These are phyloP conservation scores for Zelleria hepariella DNA, from an alignment of 2,888 invertebrate genomes.

Conservation along the genomic window DNA sequence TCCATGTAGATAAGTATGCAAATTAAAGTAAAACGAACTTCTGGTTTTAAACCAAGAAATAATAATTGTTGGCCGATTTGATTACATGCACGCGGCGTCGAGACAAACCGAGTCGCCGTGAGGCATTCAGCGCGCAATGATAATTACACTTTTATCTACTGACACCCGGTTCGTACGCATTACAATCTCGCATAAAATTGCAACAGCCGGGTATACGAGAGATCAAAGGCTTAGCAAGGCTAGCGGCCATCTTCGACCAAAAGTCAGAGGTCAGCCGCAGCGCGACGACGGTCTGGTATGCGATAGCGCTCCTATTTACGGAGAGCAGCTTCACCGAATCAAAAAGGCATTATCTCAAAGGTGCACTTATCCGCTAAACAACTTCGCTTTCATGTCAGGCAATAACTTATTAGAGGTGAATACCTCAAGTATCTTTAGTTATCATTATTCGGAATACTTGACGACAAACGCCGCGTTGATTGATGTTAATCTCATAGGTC, in stretches of 20 bases:
- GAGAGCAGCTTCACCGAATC: conserved; percentile 1
- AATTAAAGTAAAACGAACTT: not conserved
- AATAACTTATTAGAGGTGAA: not conserved
- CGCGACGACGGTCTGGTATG: conserved; percentile 37
- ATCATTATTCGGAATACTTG: not conserved
- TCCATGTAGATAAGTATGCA: not conserved
- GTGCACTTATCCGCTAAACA: conserved; percentile 8
- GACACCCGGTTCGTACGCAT: conserved; percentile 32
- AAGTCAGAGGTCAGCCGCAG: conserved; percentile 48
- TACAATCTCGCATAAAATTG: conserved; percentile 52
- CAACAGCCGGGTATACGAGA: conserved; percentile 40
- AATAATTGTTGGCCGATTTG: conserved; percentile 12
- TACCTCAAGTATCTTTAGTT: no score
- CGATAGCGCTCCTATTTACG: conserved; percentile 26
- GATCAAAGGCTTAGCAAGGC: conserved; percentile 52
- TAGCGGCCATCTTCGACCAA: conserved; percentile 53
- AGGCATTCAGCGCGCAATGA: conserved; percentile 23
- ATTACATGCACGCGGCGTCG: conserved; percentile 28
- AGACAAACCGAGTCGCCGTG: conserved; percentile 14
- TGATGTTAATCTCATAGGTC: not conserved
- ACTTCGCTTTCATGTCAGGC: conserved; percentile 4
- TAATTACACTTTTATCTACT: conserved; percentile 43
- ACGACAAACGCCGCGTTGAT: not conserved
- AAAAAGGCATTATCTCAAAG: conserved; percentile 15
- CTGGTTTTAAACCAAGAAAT: not conserved